Conservation (phyloP, 2,113 vertebrate genomes). For the Cyanoliseus patagonus region DNA sequence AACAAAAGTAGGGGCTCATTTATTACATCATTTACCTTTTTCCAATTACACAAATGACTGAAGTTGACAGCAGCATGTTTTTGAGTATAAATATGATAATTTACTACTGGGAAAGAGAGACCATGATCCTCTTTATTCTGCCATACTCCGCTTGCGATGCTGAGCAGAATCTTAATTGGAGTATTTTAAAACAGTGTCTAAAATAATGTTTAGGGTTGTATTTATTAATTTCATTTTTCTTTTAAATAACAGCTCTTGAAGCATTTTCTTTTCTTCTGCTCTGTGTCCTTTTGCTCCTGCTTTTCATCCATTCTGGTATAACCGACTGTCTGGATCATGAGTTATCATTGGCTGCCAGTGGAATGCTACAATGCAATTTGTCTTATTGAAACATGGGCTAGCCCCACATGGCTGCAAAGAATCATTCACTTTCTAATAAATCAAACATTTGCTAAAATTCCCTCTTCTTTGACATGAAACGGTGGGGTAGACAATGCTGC, state of each 20-base stretch:
- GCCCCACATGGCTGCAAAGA: constrained; percentile 88
- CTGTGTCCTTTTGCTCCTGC: constrained; percentile 89
- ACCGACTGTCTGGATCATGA: constrained; percentile 95
- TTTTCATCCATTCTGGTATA: constrained; percentile 92
- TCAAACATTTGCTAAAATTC: constrained; percentile 88
- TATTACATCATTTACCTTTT: constrained; percentile 48
- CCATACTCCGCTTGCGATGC: not conserved
- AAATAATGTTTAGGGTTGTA: constrained; percentile 36
- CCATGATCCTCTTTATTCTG: constrained; percentile 42
- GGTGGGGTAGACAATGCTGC: constrained; percentile 77
- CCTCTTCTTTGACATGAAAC: constrained; percentile 77
- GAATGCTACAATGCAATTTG: constrained; percentile 90
- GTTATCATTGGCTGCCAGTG: constrained; percentile 96
- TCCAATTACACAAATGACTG: constrained; percentile 55
- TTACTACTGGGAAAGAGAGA: constrained; percentile 58
- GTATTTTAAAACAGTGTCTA: constrained; percentile 56
- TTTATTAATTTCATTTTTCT: not conserved
- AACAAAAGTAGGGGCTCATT: constrained; percentile 37
- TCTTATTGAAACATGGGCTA: constrained; percentile 92
- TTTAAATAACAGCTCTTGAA: constrained; percentile 52
- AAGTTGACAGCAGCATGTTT: constrained; percentile 43
- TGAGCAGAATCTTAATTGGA: constrained; percentile 67
- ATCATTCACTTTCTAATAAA: constrained; percentile 92
- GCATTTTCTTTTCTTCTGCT: constrained; percentile 85
- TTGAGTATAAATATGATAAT: constrained; percentile 61